Base-by-base conservation (phyloP, 2,888 invertebrate species). In the Chironomus tentans region DNA sequence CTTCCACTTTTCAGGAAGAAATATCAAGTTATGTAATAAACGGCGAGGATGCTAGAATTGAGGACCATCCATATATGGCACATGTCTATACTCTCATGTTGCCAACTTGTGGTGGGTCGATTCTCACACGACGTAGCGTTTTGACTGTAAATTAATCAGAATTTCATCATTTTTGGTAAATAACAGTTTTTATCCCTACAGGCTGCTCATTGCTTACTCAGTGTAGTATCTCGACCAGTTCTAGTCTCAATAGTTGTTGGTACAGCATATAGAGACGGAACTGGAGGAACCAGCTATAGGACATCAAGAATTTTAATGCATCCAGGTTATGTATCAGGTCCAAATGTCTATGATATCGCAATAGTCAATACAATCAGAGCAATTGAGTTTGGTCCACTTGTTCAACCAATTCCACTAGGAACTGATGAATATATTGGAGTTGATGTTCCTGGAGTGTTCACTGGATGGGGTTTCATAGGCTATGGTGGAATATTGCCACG, bases 31-130 rank as follows among this genome's bases (percentile, higher is more conserved):
- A 46, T 73, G 62, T 73, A 4, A 28, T 71, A 10, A 71, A 71
- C 50, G 71, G 56, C 1, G 71, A 71, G 24, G 56, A 71, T 71
- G 71, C 71, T n/a, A 18, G 13, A 3, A 71, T 71, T 71, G 22
- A 22, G 13, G 71, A 56, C 56, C 56, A 71, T 71, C 71, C 71
- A 7, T 71, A 71, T 24, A 71, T 71, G 71, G 71, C 56, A 12
- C 22, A 73, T 28, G 62, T 73, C 21, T 38, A 12, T 0, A 46
- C 3, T 3, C 13, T 62, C 7, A n/a, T 38, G 7, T 47, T 73
- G 3, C 46, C 73, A 13, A 15, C 21, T 6, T 73, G 73, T 38
- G 73, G 73, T 46, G 73, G 73, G 1, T 28, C 65, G 3, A 73
- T 73, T 46, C n/a, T 65, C 15, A 73, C 21, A 21, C 2, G 13